Conservation (phyloP, 2,888 invertebrate genomes). For the Calameuta idolon region DNA sequence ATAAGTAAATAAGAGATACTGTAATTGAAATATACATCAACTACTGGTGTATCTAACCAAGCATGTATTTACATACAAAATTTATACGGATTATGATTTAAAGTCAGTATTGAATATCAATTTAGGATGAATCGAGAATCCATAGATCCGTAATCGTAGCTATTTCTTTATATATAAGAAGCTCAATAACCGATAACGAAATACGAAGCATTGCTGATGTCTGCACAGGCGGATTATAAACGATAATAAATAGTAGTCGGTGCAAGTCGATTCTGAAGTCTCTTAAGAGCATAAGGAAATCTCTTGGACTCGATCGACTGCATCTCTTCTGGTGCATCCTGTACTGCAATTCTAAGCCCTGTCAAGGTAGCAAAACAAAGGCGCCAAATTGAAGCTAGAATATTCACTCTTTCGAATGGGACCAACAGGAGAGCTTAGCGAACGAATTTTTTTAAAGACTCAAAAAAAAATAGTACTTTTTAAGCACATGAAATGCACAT, state of each 20-base stretch:
- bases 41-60: neutral
- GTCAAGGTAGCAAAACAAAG: no score
- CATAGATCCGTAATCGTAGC: neutral
- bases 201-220: neutral
- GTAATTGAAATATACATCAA: neutral
- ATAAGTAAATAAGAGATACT: neutral
- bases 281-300: neutral
- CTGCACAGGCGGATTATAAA: neutral
- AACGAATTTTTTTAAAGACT: no score
- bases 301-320: neutral
- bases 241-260: neutral
- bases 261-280: neutral
- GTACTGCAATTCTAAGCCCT: neutral
- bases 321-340: neutral
- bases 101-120: neutral
- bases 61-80: neutral
- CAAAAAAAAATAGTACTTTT: no score
- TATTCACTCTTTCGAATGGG: no score
- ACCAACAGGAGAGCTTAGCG: no score
- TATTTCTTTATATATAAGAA: neutral
- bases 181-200: neutral
- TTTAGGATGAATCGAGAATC: neutral
- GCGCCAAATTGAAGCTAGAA: no score
- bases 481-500: no score
- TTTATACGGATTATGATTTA: neutral